phyloP scores from a whole-genome alignment of 2,113 vertebrate genomes.

The Callorhinus ursinus region DNA sequence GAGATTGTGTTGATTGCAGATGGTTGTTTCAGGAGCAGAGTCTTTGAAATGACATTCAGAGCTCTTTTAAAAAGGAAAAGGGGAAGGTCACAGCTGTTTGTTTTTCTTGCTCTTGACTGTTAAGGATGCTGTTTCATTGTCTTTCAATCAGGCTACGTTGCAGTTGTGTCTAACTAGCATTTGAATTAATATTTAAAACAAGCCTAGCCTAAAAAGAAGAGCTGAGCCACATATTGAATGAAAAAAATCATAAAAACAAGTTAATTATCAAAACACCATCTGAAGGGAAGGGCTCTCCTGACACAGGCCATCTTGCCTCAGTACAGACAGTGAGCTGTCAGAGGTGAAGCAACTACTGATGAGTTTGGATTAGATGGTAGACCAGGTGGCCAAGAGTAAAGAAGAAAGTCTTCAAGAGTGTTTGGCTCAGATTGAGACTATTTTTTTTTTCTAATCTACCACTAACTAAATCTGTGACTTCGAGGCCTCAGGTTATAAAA shows the following conservation, averaged over 20 bases:
- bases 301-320: background rate
- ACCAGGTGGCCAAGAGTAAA: background rate
- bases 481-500: background rate
- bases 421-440: background rate
- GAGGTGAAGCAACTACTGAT: background rate
- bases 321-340: background rate
- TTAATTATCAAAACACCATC: background rate
- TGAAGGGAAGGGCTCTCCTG: background rate
- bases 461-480: background rate
- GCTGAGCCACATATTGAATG: background rate
- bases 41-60: background rate
- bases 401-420: background rate
- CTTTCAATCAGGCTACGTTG: background rate
- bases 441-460: background rate
- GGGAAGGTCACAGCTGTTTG: background rate
- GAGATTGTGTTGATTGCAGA: background rate
- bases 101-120: background rate
- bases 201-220: background rate
- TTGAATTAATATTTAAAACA: conserved; percentile 3
- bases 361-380: background rate
- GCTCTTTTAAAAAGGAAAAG: background rate
- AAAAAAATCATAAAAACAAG: background rate
- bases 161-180: background rate
- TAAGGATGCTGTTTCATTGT: background rate
- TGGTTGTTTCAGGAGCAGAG: background rate